These are phyloP conservation scores for Pagetopsis macropterus DNA, from an alignment of 2,797 vertebrate species.

Conservation along the genomic window DNA sequence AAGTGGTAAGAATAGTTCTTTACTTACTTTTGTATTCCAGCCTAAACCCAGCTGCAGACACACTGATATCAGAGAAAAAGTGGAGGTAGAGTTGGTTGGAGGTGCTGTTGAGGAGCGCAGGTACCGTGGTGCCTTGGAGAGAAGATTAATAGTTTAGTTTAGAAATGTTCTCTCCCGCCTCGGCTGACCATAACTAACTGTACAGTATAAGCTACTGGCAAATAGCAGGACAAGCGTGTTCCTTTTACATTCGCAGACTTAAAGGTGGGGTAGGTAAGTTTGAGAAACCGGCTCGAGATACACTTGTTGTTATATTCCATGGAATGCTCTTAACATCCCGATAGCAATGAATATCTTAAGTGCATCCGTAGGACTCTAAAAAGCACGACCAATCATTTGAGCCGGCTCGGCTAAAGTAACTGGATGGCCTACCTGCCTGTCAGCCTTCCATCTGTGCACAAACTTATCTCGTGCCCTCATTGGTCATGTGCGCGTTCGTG, in stretches of 20 bases:
- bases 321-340: too few relatives aligned
- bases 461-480: too few relatives aligned
- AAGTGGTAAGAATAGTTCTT: not conserved
- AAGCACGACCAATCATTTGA: too few relatives aligned
- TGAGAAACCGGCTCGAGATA: too few relatives aligned
- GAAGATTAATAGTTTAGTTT: conserved; percentile 57
- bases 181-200: conserved; percentile 38
- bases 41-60: conserved; percentile 97
- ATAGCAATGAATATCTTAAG: too few relatives aligned
- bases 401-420: too few relatives aligned
- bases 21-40: conserved; percentile 98
- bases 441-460: too few relatives aligned
- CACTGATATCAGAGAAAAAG: conserved; percentile 98
- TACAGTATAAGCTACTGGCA: conserved; percentile 19
- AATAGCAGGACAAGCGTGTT: conserved; percentile 23
- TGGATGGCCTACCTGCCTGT: too few relatives aligned
- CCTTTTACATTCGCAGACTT: not conserved
- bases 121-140: conserved; percentile 93
- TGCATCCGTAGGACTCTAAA: too few relatives aligned
- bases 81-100: conserved; percentile 99
- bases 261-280: too few relatives aligned
- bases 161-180: conserved; percentile 43
- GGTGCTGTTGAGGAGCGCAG: conserved; percentile 97
- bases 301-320: too few relatives aligned
- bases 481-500: too few relatives aligned